Base-by-base conservation (phyloP, 2,797 vertebrate species). In the Pygocentrus nattereri region DNA sequence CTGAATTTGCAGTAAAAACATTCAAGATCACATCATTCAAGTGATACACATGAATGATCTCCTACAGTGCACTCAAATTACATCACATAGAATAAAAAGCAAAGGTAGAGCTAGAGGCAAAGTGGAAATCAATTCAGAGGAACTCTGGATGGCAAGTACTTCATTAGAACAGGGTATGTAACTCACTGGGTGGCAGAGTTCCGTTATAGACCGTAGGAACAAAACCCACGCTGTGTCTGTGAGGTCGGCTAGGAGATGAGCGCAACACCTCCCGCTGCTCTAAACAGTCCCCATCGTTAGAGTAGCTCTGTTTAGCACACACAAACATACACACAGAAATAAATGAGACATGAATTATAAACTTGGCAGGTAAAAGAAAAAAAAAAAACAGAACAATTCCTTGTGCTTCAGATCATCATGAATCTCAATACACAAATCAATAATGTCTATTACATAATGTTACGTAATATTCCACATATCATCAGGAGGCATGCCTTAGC, bases 171-270 rank as follows among this genome's bases (percentile, higher is more conserved):
- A 41, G 47, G 21, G 25, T 38, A 69, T 69, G 69, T 69, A 79
- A 92, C 97, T 95, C 86, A 98, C 97, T 97, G 56, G 95, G 94
- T 88, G 97, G 95, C 69, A 97, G 89, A 84, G 89, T 90, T 82
- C 94, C 94, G 13, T 95, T 90, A 79, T 96, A 97, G 34, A 95
- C 87, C 0, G 95, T 89, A 76, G 95, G 91, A 81, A 95, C 93
- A 67, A 97, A 97, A 76, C 95, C 94, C n/a, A 96, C 95, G 0
- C 96, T 96, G 90, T 97, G 97, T 82, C 97, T 90, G 23, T 95
- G 93, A 19, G 96, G 93, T 69, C 96, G 95, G 85, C 95, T 96
- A 0, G 97, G 97, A 16, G 97, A 96, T 85, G 97, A 98, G 0
- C 94, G 93, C 44, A 96, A 90, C 95, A 96, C 95, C 74, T 98